Evolutionary conservation across 2,113 vertebrate genomes (phyloP).

Genomic region (Psilopogon haemacephalus): DNA sequence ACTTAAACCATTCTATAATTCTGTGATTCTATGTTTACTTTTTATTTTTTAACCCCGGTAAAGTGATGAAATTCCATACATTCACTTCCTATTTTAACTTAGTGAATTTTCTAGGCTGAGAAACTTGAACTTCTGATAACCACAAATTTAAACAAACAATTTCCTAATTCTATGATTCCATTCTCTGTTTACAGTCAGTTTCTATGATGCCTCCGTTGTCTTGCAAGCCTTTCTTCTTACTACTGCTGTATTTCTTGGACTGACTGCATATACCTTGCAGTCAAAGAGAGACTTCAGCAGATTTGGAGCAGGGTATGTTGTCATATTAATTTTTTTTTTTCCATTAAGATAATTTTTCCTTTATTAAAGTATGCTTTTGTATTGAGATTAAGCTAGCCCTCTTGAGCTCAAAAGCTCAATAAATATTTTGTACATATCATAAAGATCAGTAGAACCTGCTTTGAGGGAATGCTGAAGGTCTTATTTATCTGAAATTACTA

Average conservation of each 20-base stretch:
- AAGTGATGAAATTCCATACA: not conserved
- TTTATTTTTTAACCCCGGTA: not conserved
- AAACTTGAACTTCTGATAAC: not conserved
- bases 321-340: not conserved
- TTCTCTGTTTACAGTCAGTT: constrained; percentile 83
- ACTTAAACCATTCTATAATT: too few relatives aligned
- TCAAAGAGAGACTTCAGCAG: constrained; percentile 95
- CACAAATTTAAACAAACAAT: not conserved
- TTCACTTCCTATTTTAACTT: not conserved
- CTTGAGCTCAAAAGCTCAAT: too few relatives aligned
- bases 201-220: constrained; percentile 86
- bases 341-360: not conserved
- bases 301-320: constrained; percentile 89
- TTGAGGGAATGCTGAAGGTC: not conserved
- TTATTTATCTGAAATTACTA: not conserved
- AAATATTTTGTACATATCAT: not conserved
- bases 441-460: not conserved
- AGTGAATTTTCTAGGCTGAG: not conserved
- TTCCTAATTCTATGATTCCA: too few relatives aligned
- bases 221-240: constrained; percentile 92
- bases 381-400: too few relatives aligned
- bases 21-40: too few relatives aligned
- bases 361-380: not conserved
- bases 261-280: constrained; percentile 91
- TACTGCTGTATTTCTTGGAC: constrained; percentile 86